A percentile compares a stretch with the other conserved stretches of the same genome.
Evolutionary conservation across 2,113 vertebrate species (phyloP).

Genomic region (Paramormyrops kingsleyae): DNA sequence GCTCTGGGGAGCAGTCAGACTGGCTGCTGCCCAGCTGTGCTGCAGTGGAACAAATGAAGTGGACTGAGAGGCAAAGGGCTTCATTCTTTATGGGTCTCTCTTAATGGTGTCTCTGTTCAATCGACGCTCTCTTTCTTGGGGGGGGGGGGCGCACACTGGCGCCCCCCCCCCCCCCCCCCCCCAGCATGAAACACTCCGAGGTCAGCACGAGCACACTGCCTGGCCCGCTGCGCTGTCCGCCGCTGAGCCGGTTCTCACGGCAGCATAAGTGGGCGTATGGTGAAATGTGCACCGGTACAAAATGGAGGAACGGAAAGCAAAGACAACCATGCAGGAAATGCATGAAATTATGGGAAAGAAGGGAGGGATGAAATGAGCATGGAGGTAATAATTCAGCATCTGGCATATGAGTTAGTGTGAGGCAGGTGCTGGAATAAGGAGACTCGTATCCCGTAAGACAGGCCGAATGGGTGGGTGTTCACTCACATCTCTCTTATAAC

Average conservation of each 20-base stretch:
- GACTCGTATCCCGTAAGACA: neutral
- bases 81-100: neutral
- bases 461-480: neutral
- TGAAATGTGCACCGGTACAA: neutral
- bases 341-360: neutral
- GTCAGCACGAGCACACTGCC: neutral
- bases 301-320: neutral
- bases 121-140: neutral
- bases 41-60: conserved; percentile 4
- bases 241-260: neutral
- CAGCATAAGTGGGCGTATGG: neutral
- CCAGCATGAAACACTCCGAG: neutral
- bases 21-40: conserved; percentile 6
- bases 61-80: neutral
- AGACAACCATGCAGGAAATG: neutral
- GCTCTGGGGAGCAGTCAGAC: neutral
- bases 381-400: neutral
- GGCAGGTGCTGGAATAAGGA: neutral
- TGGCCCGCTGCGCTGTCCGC: neutral
- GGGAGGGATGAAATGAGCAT: neutral
- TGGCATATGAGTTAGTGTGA: neutral
- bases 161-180: neutral
- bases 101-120: neutral
- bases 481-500: neutral
- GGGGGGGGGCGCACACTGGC: neutral